Conservation (phyloP, 2,113 vertebrate genomes). For the Myiozetetes cayanensis region DNA sequence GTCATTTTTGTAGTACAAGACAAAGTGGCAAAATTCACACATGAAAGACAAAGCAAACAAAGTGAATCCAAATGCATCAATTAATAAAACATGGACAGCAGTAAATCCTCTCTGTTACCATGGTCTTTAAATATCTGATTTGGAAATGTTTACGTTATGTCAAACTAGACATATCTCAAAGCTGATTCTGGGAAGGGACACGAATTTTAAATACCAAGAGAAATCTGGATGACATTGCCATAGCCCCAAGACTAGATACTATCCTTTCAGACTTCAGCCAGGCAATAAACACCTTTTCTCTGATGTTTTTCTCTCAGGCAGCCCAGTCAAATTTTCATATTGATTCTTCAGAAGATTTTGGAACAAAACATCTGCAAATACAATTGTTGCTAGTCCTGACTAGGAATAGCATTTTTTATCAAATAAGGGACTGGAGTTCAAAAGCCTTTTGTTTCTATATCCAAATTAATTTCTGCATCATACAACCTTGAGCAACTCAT, state of each 20-base stretch:
- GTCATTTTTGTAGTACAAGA: background rate
- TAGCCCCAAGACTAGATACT: background rate
- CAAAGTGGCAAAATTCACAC: background rate
- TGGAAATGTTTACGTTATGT: background rate
- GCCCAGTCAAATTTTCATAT: background rate
- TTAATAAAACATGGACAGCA: background rate
- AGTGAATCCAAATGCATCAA: background rate
- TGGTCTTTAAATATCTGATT: background rate
- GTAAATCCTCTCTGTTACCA: background rate
- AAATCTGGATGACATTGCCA: background rate
- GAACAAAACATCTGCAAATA: background rate
- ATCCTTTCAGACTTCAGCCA: background rate
- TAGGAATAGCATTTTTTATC: background rate
- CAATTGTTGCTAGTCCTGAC: background rate
- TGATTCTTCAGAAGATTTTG: background rate
- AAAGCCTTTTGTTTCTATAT: background rate
- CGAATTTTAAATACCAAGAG: background rate
- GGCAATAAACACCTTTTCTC: background rate
- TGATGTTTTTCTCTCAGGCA: background rate
- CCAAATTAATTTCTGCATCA: background rate
- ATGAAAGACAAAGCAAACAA: constrained; percentile 28
- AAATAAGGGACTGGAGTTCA: background rate
- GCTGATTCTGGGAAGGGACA: background rate
- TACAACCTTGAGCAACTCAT: background rate
- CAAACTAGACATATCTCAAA: background rate